Percentiles rank a stretch among this genome's conserved stretches.
These are phyloP conservation scores for Acleris sparsana DNA, from an alignment of 2,888 invertebrate genomes.

Conservation along the genomic window DNA sequence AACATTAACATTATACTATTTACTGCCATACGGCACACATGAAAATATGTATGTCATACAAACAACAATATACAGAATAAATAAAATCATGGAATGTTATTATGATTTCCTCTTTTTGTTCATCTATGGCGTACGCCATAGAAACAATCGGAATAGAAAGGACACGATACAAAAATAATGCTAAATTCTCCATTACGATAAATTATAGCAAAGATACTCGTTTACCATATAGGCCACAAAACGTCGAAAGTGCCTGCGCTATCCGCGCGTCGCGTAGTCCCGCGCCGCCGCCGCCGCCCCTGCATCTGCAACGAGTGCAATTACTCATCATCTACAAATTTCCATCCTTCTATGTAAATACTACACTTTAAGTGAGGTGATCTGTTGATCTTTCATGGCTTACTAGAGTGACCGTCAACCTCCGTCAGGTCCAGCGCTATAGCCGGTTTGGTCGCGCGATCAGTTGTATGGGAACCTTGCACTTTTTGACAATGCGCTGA, in stretches of 20 bases:
- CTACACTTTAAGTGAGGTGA: no score
- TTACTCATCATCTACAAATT: slow-evolving; percentile 28
- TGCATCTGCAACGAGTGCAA: slow-evolving; percentile 34
- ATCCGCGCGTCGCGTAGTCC: slow-evolving; percentile 5
- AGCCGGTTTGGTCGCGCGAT: no score
- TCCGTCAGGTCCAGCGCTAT: no score
- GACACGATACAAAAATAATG: slow-evolving; percentile 72
- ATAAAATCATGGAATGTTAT: slow-evolving; percentile 83
- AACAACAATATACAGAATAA: slow-evolving; percentile 81
- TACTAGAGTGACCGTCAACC: no score
- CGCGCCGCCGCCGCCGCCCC: slow-evolving; percentile 6
- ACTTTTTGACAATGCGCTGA: no score
- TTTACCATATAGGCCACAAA: slow-evolving; percentile 53
- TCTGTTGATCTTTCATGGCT: no score
- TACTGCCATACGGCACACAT: slow-evolving; percentile 71
- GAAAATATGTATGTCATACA: slow-evolving; percentile 78
- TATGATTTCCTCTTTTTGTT: slow-evolving; percentile 68
- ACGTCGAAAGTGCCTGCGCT: slow-evolving; percentile 36
- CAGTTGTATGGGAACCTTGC: no score
- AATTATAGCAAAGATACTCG: slow-evolving; percentile 84
- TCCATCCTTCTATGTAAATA: no score
- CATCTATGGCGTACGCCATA: slow-evolving; percentile 55
- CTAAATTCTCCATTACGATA: slow-evolving; percentile 69
- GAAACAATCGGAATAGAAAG: slow-evolving; percentile 58
- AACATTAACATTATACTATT: slow-evolving; percentile 65